Base-by-base conservation (phyloP, 2,113 vertebrate genomes). In the Podarcis muralis region DNA sequence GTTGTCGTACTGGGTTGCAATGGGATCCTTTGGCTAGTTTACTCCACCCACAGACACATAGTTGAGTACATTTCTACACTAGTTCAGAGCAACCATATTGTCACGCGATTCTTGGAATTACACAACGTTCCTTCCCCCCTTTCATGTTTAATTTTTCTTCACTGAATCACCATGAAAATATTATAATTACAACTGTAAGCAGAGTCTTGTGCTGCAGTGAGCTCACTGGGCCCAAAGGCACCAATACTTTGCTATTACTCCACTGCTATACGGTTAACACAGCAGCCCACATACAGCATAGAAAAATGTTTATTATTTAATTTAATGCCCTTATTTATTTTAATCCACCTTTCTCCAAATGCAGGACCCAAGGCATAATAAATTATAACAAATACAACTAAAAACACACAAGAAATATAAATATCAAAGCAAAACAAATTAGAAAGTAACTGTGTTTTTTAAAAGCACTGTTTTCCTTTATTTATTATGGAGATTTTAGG, bases 61-160 rank as follows among this genome's bases (percentile, higher is more conserved):
- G 7, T 23, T 81, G 20, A 48, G 15, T n/a, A 43, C 37, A 83
- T 6, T 48, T 27, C 5, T 0, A 0, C 35, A 30, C 32, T 90
- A 53, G 48, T 12, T 81, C 83, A 66, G 88, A 88, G 43, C 35
- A 84, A 65, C 48, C 23, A 1, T 53, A 22, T 80, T 59, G 16
- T 81, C 0, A 0, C 22, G 82, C 79, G 65, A 84, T 86, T 68
- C 37, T 11, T 66, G 13, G 35, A 77, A 37, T 62, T 75, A 13
- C 32, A 75, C n/a, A 59, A 62, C 3, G 37, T 35, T 53, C 16
- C 65, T 30, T 48, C 37, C 13, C 37, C 68, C 3, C 23, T 30
- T 83, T 69, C 30, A n/a, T 9, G 8, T 16, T n/a, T 69, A 25
- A 2, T 30, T 40, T 30, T 30, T 25, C 25, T 27, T 62, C 18